Evolutionary conservation across 2,113 vertebrate species (phyloP).

Genomic region (Daphoenositta chrysoptera): DNA sequence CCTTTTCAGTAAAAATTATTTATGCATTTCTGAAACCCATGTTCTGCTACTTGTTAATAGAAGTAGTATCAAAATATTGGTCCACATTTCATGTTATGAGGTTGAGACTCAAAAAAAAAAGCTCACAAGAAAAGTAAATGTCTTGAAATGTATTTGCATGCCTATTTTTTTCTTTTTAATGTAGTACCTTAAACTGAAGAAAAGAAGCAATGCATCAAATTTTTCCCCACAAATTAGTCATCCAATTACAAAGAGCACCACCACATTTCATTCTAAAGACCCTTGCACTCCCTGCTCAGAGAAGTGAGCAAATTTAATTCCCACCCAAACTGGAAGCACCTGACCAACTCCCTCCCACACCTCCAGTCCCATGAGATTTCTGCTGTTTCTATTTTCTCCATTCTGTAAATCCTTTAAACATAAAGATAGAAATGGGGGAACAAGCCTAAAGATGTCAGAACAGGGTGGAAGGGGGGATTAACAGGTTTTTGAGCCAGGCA

Average conservation of each 20-base stretch:
- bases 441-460: background rate
- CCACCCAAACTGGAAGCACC: background rate
- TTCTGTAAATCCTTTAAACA: constrained; percentile 10
- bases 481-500: constrained; percentile 33
- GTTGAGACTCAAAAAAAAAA: background rate
- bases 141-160: background rate
- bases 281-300: background rate
- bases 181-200: background rate
- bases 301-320: background rate
- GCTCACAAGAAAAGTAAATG: background rate
- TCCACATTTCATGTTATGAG: background rate
- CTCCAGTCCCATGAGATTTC: background rate
- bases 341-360: background rate
- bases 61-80: background rate
- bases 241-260: background rate
- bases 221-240: background rate
- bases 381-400: background rate
- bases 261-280: background rate
- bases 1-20: background rate
- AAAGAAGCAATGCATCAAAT: background rate
- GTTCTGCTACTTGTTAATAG: background rate
- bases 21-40: background rate
- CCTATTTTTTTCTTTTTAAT: background rate
- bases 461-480: background rate
- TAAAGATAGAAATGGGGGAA: constrained; percentile 19